These are phyloP conservation scores for Mesitornis unicolor DNA, from an alignment of 2,113 vertebrate species.

Conservation along the genomic window DNA sequence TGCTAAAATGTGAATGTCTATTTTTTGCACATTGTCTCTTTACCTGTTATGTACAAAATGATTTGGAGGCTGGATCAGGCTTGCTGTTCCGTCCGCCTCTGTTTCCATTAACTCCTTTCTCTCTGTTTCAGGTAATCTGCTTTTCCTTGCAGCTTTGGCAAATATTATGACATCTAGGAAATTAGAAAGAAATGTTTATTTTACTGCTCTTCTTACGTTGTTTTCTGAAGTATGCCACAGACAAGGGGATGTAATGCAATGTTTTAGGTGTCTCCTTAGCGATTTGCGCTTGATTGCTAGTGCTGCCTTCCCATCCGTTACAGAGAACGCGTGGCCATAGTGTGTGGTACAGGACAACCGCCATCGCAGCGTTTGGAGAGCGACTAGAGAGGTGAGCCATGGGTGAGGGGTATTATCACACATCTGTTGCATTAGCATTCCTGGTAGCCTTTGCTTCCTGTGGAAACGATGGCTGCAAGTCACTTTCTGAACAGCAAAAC, in stretches of 20 bases:
- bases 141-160: conserved; percentile 68
- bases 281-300: conserved; percentile 38
- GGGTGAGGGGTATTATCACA: neutral
- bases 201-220: conserved; percentile 57
- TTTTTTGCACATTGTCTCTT: conserved; percentile 83
- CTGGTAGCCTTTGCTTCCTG: conserved; percentile 2
- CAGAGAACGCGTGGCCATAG: conserved; percentile 13
- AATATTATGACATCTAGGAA: conserved; percentile 68
- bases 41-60: conserved; percentile 75
- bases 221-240: conserved; percentile 67
- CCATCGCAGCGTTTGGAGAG: neutral
- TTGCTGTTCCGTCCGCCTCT: conserved; percentile 40
- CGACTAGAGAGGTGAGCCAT: conserved; percentile 12
- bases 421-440: neutral
- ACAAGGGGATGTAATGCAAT: conserved; percentile 56
- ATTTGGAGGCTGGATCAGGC: conserved; percentile 58
- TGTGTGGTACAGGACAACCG: conserved; percentile 31
- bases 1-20: conserved; percentile 86
- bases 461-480: conserved; percentile 34
- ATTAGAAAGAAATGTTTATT: conserved; percentile 59
- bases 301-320: conserved; percentile 31
- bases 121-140: conserved; percentile 74
- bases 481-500: neutral
- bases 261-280: conserved; percentile 53
- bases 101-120: conserved; percentile 66